phyloP scores from a whole-genome alignment of 2,113 vertebrate species.

The Amia ocellicauda region DNA sequence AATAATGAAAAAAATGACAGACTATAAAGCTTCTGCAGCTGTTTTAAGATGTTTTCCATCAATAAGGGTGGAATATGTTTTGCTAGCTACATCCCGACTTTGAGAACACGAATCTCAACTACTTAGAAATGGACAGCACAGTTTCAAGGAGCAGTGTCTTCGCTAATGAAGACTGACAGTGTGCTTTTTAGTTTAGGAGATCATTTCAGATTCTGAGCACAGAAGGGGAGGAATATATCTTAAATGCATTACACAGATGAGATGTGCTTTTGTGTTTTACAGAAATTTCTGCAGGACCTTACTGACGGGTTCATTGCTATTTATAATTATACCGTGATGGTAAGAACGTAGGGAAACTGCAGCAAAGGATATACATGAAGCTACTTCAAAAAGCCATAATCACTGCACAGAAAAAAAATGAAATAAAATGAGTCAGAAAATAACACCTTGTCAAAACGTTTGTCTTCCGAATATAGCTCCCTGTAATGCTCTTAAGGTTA shows the following conservation, averaged over 20 bases:
- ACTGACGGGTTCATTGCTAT: not conserved
- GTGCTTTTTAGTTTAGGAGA: constrained; percentile 2
- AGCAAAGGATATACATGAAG: not conserved
- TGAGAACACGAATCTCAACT: not conserved
- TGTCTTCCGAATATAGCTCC: too few species aligned
- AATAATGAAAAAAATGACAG: not conserved
- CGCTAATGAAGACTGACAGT: constrained; percentile 5
- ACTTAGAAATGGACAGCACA: constrained; percentile 8
- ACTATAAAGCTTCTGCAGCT: not conserved
- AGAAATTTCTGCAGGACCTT: not conserved
- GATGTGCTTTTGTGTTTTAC: not conserved
- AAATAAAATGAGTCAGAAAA: too few species aligned
- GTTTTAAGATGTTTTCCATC: constrained; percentile 7
- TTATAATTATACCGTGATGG: not conserved
- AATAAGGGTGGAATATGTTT: not conserved
- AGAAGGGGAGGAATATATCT: not conserved
- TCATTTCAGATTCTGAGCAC: constrained; percentile 10
- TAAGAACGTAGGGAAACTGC: too few species aligned
- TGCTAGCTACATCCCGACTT: not conserved
- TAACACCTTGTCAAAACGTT: too few species aligned
- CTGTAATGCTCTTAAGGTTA: too few species aligned
- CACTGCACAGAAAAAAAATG: too few species aligned
- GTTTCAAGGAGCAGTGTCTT: not conserved
- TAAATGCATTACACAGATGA: not conserved
- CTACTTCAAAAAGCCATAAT: not conserved